These are phyloP conservation scores for Heteromormyrus szaboi DNA, from an alignment of 2,797 vertebrate genomes.

Conservation along the genomic window DNA sequence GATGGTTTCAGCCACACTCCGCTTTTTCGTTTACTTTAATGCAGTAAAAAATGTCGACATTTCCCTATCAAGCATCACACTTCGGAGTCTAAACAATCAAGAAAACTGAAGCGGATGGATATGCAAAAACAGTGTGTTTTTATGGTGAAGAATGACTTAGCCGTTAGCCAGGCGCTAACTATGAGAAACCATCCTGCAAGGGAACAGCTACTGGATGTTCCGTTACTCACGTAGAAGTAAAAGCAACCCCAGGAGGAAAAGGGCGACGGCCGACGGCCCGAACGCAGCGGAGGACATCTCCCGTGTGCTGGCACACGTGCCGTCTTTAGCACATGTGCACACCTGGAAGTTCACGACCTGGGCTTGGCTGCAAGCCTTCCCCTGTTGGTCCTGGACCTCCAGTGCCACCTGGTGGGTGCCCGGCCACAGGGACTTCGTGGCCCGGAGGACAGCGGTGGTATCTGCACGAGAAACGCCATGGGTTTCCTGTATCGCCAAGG, in stretches of 20 bases:
- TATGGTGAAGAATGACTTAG: not conserved
- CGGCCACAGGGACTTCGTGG: conserved; percentile 50
- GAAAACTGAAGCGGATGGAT: not conserved
- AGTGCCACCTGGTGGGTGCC: conserved; percentile 51
- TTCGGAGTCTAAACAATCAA: not conserved
- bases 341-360: conserved; percentile 51
- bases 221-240: conserved; percentile 61
- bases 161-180: not conserved
- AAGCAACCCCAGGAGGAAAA: conserved; percentile 62
- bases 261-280: conserved; percentile 49
- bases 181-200: not conserved
- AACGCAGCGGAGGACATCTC: not conserved
- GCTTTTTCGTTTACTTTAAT: not conserved
- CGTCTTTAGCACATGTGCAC: conserved; percentile 46
- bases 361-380: conserved; percentile 44
- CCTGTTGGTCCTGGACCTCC: conserved; percentile 57
- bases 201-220: not conserved
- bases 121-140: not conserved
- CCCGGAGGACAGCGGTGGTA: conserved; percentile 53
- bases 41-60: not conserved
- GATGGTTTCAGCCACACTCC: not conserved
- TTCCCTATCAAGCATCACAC: not conserved
- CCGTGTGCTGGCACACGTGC: conserved; percentile 18
- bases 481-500: not conserved
- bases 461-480: conserved; percentile 33